A percentile compares a stretch with the other conserved stretches of the same genome.
These are phyloP conservation scores for Eupithecia exiguata DNA, from an alignment of 2,888 invertebrate genomes.

Conservation along the genomic window DNA sequence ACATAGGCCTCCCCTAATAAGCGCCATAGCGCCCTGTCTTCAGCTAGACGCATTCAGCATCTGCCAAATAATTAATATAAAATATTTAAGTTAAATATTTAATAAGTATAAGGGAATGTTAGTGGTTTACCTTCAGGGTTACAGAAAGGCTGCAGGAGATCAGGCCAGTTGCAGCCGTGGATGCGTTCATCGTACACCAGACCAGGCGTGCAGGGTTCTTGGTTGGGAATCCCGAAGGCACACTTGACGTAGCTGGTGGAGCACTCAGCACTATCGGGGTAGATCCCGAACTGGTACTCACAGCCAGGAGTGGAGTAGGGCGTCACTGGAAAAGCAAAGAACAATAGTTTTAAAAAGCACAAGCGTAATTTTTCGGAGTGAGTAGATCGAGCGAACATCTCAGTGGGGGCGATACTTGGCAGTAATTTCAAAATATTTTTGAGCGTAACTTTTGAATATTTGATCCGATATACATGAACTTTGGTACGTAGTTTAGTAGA, in stretches of 20 bases:
- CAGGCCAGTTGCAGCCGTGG: slow-evolving; percentile 97
- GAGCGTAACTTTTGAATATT: no score
- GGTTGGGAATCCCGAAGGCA: slow-evolving; percentile 90
- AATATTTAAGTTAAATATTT: no score
- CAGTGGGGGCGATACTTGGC: no score
- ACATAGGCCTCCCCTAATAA: no score
- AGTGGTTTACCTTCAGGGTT: slow-evolving; percentile 90
- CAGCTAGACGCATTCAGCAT: no score
- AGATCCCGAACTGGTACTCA: slow-evolving; percentile 94
- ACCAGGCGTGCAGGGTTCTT: slow-evolving; percentile 93
- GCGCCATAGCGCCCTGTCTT: no score
- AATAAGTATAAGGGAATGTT: not conserved
- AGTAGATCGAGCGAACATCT: not conserved
- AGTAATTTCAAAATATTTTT: no score
- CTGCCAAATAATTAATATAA: no score
- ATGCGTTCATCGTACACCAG: slow-evolving; percentile 94
- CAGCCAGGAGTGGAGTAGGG: slow-evolving; percentile 92
- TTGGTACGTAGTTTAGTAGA: no score
- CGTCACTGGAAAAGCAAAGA: slow-evolving; percentile 83
- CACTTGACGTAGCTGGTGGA: slow-evolving; percentile 95
- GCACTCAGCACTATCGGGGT: slow-evolving; percentile 91
- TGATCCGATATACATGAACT: no score
- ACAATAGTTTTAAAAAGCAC: not conserved
- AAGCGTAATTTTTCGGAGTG: not conserved
- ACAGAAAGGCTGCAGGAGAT: slow-evolving; percentile 92